Evolutionary conservation across 1,140 invertebrate species (phyloP), one percentile per base, ranked within the genome.

Genomic region (Cataglyphis hispanica): DNA sequence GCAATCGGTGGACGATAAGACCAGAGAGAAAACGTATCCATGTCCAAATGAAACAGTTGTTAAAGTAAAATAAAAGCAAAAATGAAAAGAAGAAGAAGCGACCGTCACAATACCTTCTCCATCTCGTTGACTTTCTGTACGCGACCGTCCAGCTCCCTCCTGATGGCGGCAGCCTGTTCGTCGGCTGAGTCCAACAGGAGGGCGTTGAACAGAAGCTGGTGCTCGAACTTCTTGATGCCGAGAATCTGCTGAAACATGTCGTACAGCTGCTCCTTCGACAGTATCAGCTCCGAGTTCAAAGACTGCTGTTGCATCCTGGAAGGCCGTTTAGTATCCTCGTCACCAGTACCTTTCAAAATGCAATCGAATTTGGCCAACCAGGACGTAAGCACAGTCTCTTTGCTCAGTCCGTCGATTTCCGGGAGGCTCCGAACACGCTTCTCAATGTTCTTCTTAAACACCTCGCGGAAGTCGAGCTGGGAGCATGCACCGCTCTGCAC

Each of bases 311-410:
- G 98, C 93, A 97, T 97, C 89, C 98, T 96, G 56, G 97, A 97
- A 53, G 98, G 98, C 93, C 98, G 96, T 94, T 98, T 98, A 56
- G 96, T 96, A 91, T 99, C 98, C 88, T 99, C 98, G 91, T 99
- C 98, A 56, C 98, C 97, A 74, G 96, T 96, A 95, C 98, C 98
- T 95, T 99, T 99, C 93, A 99, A 98, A 93, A 99, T 99, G 94
- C 98, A 98, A 96, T 99, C 99, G 95, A 99, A 99, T 96, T 99
- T 99, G 50, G 98, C 98, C 97, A 99, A 98, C 99, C 99, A 99
- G 67, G 99, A 99, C 70, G 98, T 99, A 90, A 99, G 96, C 31
- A 99, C 99, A 67, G 99, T 99, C 95, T 99, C 99, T 96, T 99
- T 99, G 95, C 98, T 99, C 87, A 99, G 95, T 84, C 99, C 99